These are phyloP conservation scores for Spilarctia lutea DNA, from an alignment of 2,888 invertebrate species.

Conservation along the genomic window DNA sequence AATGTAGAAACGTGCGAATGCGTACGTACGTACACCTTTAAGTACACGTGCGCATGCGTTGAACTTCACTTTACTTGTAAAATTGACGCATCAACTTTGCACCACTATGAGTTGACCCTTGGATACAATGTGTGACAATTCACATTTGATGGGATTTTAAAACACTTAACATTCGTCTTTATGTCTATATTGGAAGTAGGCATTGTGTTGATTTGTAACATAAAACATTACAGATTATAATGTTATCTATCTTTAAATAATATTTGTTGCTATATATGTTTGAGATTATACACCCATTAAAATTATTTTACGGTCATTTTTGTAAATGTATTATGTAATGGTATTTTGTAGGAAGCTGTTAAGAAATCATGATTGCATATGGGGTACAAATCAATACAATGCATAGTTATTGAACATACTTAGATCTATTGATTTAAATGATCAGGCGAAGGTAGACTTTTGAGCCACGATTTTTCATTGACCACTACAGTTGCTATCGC, in stretches of 20 bases:
- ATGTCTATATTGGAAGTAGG: constrained; percentile 8
- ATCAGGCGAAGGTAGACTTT: neutral
- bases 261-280: constrained; percentile 1
- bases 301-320: neutral
- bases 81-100: too few relatives aligned
- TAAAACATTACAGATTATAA: neutral
- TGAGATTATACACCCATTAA: neutral
- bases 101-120: too few relatives aligned
- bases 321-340: neutral
- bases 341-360: neutral
- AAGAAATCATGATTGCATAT: constrained; percentile 6
- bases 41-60: too few relatives aligned
- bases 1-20: too few relatives aligned
- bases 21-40: too few relatives aligned
- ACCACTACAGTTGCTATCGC: neutral
- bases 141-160: neutral
- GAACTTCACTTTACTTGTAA: too few relatives aligned
- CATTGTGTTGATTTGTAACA: constrained; percentile 15
- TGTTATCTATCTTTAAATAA: neutral
- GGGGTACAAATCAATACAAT: constrained; percentile 5
- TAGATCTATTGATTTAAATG: neutral
- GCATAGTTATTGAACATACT: neutral
- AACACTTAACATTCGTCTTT: neutral
- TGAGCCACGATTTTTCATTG: neutral
- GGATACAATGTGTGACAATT: neutral